Evolutionary conservation across 2,113 vertebrate genomes (phyloP).

Genomic region (Tylochromis polylepis): DNA sequence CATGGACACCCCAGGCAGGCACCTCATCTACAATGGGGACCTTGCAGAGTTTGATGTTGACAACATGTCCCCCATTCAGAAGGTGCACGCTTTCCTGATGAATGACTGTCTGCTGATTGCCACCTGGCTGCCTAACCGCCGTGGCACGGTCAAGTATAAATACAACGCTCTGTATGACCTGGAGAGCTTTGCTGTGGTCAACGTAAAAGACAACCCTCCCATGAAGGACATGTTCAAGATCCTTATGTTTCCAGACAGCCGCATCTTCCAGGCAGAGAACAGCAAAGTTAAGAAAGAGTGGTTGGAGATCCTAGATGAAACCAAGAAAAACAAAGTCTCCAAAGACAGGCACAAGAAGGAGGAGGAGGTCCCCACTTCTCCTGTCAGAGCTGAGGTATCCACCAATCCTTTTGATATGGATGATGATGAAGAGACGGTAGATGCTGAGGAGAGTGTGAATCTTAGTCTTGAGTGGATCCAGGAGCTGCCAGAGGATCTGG

Average conservation of each 20-base stretch:
- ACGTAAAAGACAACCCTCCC: slow-evolving; percentile 96
- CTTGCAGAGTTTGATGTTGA: slow-evolving; percentile 92
- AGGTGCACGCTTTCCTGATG: slow-evolving; percentile 96
- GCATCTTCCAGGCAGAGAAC: slow-evolving; percentile 97
- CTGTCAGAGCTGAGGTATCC: slow-evolving; percentile 67
- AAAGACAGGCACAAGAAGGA: slow-evolving; percentile 83
- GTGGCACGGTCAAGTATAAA: slow-evolving; percentile 84
- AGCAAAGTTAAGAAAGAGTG: slow-evolving; percentile 98
- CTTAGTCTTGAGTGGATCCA: slow-evolving; percentile 93
- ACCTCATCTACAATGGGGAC: slow-evolving; percentile 96
- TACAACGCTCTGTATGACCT: slow-evolving; percentile 90
- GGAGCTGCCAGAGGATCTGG: slow-evolving; percentile 93
- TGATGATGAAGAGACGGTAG: slow-evolving; percentile 54
- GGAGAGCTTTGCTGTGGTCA: slow-evolving; percentile 91
- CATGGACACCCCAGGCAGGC: slow-evolving; percentile 90
- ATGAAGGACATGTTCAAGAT: slow-evolving; percentile 99
- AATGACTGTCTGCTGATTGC: slow-evolving; percentile 94
- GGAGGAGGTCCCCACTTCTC: slow-evolving; percentile 74
- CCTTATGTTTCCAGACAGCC: slow-evolving; percentile 95
- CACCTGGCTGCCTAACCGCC: slow-evolving; percentile 86
- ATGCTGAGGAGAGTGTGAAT: slow-evolving; percentile 78
- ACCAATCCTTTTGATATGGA: slow-evolving; percentile 83
- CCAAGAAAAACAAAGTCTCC: slow-evolving; percentile 87
- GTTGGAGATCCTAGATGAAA: slow-evolving; percentile 94
- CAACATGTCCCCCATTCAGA: slow-evolving; percentile 92